Evolutionary conservation across 2,797 vertebrate genomes (phyloP), one percentile per base, ranked within the genome.

Genomic region (Bradypodion pumilum): DNA sequence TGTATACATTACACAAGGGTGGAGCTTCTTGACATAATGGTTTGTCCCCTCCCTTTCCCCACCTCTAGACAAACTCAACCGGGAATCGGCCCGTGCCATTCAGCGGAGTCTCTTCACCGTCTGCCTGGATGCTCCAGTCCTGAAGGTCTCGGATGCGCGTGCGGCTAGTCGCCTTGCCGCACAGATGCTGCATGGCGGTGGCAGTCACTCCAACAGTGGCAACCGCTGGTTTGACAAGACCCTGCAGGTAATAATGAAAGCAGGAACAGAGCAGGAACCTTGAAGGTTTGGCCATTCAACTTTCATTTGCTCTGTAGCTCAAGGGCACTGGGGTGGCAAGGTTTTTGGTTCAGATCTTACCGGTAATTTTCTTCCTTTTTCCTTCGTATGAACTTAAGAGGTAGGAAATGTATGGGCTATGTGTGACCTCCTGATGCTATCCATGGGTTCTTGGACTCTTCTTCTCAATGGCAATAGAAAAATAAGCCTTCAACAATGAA

Each of bases 191-290:
- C 98, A 98, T 0, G 98, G 98, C 0, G 98, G 98, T 1, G 98
- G 98, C 29, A 95, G 97, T 86, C 95, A 96, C 35, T 97, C 97
- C 95, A 99, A 98, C 94, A 98, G 97, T 0, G 98, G 98, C 74
- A 99, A 98, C 94, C 97, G 98, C 87, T 98, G 98, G 98, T 98
- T 99, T 19, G 98, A 99, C 93, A 99, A 98, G 91, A 98, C 98
- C 0, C 85, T 98, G 60, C 98, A 98, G 97, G 98, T 98, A 85
- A 85, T 81, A 74, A 89, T n/a, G 12, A 52, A 10, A n/a, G 69
- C 56, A 19, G 29, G 8, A 7, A 3, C 1, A 56, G 2, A 40
- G 29, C 19, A 12, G 32, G 70, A 5, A 1, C 16, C 21, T 35
- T 35, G 5, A 16, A 19, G 52, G 52, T 49, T 49, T 49, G 46